A percentile compares a stretch with the other conserved stretches of the same genome.
These are phyloP conservation scores for Hylia prasina DNA, from an alignment of 2,113 vertebrate species.

Conservation along the genomic window DNA sequence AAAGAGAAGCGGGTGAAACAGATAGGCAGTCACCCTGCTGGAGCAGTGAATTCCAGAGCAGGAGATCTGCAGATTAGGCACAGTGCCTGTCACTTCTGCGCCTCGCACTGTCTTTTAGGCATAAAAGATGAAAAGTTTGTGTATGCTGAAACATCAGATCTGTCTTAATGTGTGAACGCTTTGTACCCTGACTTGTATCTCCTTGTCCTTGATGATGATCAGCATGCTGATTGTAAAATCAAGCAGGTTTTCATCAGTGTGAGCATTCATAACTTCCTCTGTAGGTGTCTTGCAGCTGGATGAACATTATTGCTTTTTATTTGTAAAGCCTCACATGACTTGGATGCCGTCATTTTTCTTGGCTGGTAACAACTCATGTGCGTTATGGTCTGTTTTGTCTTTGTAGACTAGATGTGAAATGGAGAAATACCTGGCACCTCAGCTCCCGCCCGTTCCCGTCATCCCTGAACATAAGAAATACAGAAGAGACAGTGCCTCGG, in stretches of 20 bases:
- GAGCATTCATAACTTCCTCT: not conserved
- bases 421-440: slow-evolving; percentile 86
- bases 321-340: not conserved
- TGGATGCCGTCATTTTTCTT: not conserved
- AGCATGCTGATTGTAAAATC: not conserved
- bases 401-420: slow-evolving; percentile 91
- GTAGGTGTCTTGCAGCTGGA: not conserved
- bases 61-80: slow-evolving; percentile 39
- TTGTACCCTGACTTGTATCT: not conserved
- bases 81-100: not conserved
- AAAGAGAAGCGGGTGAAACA: slow-evolving; percentile 30
- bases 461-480: slow-evolving; percentile 82
- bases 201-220: not conserved
- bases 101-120: not conserved
- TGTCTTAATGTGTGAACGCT: not conserved
- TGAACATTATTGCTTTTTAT: not conserved
- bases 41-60: slow-evolving; percentile 34
- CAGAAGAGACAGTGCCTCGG: slow-evolving; percentile 82
- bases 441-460: slow-evolving; percentile 72
- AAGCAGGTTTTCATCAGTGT: not conserved
- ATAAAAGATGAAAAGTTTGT: slow-evolving; percentile 30
- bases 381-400: slow-evolving; percentile 17
- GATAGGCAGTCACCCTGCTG: not conserved
- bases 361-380: not conserved
- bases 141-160: not conserved